These are phyloP conservation scores for roundworm (Caenorhabditis elegans) DNA, from an alignment of 1,140 invertebrate genomes.

Conservation along the genomic window DNA sequence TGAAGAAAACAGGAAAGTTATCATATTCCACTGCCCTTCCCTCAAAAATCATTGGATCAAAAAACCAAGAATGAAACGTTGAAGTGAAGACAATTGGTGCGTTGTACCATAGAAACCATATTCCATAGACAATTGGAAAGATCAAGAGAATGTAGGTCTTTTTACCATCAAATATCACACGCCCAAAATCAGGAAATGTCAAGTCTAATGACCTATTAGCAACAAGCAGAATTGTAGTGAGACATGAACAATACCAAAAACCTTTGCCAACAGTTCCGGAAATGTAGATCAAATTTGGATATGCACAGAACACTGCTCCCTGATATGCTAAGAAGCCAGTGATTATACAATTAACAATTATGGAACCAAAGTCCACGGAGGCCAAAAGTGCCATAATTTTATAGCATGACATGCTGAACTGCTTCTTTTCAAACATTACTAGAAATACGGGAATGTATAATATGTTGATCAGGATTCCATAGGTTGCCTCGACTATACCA, in stretches of 20 bases:
- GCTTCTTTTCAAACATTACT: not conserved
- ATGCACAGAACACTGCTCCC: conserved; percentile 15
- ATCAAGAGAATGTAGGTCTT: not conserved
- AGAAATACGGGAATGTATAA: not conserved
- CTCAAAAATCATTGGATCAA: not conserved
- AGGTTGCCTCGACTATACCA: not conserved
- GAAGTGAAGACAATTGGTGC: not conserved
- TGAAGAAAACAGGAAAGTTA: not conserved
- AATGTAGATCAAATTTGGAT: not conserved
- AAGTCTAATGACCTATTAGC: not conserved
- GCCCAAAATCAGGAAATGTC: not conserved
- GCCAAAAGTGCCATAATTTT: not conserved
- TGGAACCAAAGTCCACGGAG: not conserved
- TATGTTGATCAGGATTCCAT: not conserved
- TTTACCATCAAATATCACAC: not conserved
- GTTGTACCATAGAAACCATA: not conserved
- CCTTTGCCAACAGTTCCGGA: not conserved
- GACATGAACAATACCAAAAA: not conserved
- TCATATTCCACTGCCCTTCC: not conserved
- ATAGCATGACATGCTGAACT: not conserved
- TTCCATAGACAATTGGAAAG: not conserved
- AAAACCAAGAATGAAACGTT: not conserved
- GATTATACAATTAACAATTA: not conserved
- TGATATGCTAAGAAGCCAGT: not conserved
- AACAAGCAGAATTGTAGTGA: not conserved